phyloP scores from a whole-genome alignment of 1,140 invertebrate species.

The Arctopsyche grandis region DNA sequence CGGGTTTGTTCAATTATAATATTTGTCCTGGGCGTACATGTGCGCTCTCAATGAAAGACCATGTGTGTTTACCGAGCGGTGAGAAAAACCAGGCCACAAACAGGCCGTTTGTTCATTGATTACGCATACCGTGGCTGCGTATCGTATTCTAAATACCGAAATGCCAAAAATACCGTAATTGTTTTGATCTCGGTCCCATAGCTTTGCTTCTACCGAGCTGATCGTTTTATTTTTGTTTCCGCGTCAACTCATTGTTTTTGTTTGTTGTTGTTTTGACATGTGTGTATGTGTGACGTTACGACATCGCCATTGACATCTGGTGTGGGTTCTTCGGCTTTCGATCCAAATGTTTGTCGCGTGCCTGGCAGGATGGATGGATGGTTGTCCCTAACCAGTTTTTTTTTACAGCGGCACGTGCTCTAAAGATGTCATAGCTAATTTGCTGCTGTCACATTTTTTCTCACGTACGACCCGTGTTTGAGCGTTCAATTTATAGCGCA shows the following conservation, averaged over 20 bases:
- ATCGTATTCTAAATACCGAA: too few species aligned
- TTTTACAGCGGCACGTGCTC: neutral
- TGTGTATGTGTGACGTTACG: neutral
- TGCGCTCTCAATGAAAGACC: neutral
- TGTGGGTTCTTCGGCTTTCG: too few species aligned
- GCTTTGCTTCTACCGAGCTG: neutral
- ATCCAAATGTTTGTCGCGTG: neutral
- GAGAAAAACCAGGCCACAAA: neutral
- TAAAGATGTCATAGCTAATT: neutral
- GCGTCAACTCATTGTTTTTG: neutral
- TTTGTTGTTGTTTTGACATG: constrained; percentile 10
- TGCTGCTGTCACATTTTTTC: neutral
- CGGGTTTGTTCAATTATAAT: neutral
- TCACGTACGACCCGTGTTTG: too few species aligned
- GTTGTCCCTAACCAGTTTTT: neutral
- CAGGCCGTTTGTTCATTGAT: neutral
- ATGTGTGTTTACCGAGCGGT: neutral
- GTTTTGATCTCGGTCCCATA: neutral
- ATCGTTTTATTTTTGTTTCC: neutral
- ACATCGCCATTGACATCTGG: constrained; percentile 1
- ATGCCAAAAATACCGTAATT: neutral
- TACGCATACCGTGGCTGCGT: neutral
- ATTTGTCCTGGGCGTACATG: neutral
- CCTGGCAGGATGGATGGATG: neutral
- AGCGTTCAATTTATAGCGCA: too few species aligned